Conservation (phyloP, 2,113 vertebrate genomes). For the Riparia riparia region DNA sequence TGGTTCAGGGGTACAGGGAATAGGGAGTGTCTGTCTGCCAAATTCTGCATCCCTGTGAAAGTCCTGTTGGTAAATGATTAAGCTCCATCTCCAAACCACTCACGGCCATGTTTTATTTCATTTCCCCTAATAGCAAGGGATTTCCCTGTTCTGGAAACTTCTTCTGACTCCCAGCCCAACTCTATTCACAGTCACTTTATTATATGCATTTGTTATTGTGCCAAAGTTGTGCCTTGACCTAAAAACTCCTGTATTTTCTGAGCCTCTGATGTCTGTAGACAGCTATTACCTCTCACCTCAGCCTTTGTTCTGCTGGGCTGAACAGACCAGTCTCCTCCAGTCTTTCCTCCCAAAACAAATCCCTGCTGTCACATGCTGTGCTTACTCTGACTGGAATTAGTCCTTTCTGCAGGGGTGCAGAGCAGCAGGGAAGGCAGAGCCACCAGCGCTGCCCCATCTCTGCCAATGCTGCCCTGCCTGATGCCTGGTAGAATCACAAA, state of each 20-base stretch:
- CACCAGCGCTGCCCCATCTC: not conserved
- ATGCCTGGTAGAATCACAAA: not conserved
- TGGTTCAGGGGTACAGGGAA: not conserved
- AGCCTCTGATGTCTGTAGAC: not conserved
- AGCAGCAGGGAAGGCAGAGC: not conserved
- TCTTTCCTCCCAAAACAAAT: not conserved
- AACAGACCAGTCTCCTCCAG: not conserved
- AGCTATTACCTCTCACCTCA: not conserved
- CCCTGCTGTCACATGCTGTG: not conserved
- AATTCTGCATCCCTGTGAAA: not conserved
- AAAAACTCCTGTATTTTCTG: not conserved
- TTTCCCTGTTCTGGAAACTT: slow-evolving; percentile 7
- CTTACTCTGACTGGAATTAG: not conserved
- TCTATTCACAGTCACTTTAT: not conserved
- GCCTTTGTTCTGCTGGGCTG: not conserved
- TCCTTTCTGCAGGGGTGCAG: not conserved
- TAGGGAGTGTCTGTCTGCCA: not conserved
- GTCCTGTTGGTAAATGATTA: not conserved
- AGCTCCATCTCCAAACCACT: not conserved
- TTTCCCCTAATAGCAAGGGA: not conserved
- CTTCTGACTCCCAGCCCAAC: not conserved
- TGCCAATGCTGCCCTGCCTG: not conserved
- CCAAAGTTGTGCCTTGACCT: not conserved
- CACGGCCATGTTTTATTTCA: not conserved
- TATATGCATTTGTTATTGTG: not conserved